Conservation (phyloP, 2,797 vertebrate species). For the Trachurus trachurus region DNA sequence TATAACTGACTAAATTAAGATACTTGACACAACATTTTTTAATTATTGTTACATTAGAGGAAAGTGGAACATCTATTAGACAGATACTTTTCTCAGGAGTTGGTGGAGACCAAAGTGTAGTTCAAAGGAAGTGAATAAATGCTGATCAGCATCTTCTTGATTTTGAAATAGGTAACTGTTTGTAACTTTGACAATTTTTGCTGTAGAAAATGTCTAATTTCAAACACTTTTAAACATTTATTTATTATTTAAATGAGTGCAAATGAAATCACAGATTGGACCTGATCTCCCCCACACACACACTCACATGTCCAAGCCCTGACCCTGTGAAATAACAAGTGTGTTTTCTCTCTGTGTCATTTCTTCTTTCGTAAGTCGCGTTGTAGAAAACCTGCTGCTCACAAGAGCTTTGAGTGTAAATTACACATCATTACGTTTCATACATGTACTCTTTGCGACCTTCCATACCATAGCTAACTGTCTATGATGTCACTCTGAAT, state of each 20-base stretch:
- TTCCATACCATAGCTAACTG: neutral
- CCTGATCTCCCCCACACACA: neutral
- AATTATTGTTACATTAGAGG: accelerated
- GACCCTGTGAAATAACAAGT: constrained; percentile 15
- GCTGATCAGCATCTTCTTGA: neutral
- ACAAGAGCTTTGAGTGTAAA: neutral
- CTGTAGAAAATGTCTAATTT: neutral
- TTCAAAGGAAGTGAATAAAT: neutral
- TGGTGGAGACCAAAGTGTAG: neutral
- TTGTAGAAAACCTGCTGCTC: constrained; percentile 7
- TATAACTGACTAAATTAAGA: too few relatives aligned
- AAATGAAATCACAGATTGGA: neutral
- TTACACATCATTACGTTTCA: neutral
- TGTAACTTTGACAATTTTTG: too few relatives aligned
- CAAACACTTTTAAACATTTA: neutral
- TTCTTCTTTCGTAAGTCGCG: neutral
- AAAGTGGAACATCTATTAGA: neutral
- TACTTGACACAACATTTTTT: neutral
- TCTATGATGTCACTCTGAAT: constrained; percentile 29
- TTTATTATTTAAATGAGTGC: neutral
- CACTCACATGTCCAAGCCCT: neutral
- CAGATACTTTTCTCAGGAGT: neutral
- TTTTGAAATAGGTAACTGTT: neutral
- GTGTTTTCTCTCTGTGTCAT: neutral
- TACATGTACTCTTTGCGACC: constrained; percentile 25